Base-by-base conservation (phyloP, 1,140 invertebrate genomes). In the Sipha flava region DNA sequence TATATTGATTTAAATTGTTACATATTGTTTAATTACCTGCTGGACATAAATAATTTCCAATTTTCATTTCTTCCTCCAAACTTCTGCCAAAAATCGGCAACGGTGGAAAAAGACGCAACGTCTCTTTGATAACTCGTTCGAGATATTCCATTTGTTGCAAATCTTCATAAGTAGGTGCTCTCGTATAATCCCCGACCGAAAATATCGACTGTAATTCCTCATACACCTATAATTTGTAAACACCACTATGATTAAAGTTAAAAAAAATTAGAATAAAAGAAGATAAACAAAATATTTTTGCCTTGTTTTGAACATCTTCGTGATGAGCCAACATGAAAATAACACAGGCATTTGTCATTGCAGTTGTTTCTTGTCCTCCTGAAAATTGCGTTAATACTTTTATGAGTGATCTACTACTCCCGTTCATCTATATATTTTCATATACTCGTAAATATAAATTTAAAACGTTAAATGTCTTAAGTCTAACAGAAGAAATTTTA, bases 61-160 rank as follows among this genome's bases (percentile, higher is more conserved):
- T 73, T 80, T 83, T 57, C 26, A 85, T 10, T 85, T 88, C 82
- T 87, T 86, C 70, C 83, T 84, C 77, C 82, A 89, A 80, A 26
- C 80, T 77, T 72, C 90, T 83, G 1, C 84, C 86, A 75, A 90
- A 87, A 2, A 87, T 82, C 2, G 89, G 89, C 0, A 91, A 89
- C 23, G 88, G 87, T 3, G 90, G 90, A 83, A 86, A 90, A 4
- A 91, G 80, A 64, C 90, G 82, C 7, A 90, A 81, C 1, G 88
- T 84, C 84, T 91, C 90, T 84, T 90, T 91, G 43, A 92, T 87
- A 75, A 88, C 88, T 79, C 87, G 86, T 81, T 92, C 91, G 31
- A 91, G 81, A 82, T 91, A 91, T 81, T 87, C 88, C 81, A 90
- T 82, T 72, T 88, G 82, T 37, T 84, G 85, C 10, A 90, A 79